Evolutionary conservation across 1,140 invertebrate genomes (phyloP), one percentile per base, ranked within the genome.

Genomic region (Thereuonema tuberculata): DNA sequence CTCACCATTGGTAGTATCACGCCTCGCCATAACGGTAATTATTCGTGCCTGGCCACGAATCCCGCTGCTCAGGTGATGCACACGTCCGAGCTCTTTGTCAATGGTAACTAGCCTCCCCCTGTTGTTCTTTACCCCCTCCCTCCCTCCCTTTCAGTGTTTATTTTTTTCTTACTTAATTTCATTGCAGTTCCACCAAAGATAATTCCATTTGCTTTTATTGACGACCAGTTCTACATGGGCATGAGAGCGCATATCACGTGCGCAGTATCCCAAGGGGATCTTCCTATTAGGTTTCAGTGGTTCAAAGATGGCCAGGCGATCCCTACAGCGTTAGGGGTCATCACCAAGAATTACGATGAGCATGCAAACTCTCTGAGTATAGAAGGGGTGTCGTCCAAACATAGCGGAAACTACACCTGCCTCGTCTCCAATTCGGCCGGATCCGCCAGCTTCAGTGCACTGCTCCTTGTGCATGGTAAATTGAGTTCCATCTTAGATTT

Each of bases 321-420:
- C 49, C 69, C 68, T 70, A 57, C 57, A 23, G 26, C 5, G 5
- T 14, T 55, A 12, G 53, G 53, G 15, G 46, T 63, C 24, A 54
- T 57, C 20, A 60, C 66, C n/a, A 20, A 29, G 2, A 21, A 46
- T 15, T 58, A 75, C 28, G 67, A 67, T 31, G 57, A 63, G 50
- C 54, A 72, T 59, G 71, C 70, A 29, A 75, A 71, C 56, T 59
- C 74, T 37, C 62, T 78, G 47, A 70, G 70, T 14, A 74, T 78
- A 24, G 67, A 69, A 53, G 67, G 70, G 50, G 71, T 73, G 21
- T 68, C 63, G 43, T 69, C 69, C 2, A 65, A 77, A 61, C 81
- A 86, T 71, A 75, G 80, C 59, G 86, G 86, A 15, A 83, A 85
- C 67, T 88, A 87, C 70, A 83, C 84, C 17, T 89, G 86, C 71